Evolutionary conservation across 1,140 invertebrate species (phyloP).

Genomic region (Sycophila sp.): DNA sequence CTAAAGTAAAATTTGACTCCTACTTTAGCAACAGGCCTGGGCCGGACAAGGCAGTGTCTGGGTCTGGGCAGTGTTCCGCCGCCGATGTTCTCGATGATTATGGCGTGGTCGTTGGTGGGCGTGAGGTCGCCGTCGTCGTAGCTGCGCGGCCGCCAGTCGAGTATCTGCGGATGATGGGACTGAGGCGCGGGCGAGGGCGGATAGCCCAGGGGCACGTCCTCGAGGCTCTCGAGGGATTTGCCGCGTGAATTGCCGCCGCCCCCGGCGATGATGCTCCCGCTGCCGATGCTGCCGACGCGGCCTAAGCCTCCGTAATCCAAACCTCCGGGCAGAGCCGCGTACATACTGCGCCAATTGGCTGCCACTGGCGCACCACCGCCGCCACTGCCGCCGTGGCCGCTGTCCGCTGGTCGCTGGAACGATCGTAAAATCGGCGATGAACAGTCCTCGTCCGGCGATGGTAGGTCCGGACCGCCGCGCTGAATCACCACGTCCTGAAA

Average conservation of each 20-base stretch:
- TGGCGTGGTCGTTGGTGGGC: slow-evolving; percentile 81
- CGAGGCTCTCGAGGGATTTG: slow-evolving; percentile 85
- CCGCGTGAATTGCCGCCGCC: slow-evolving; percentile 66
- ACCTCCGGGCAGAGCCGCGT: slow-evolving; percentile 55
- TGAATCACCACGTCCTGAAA: slow-evolving; percentile 63
- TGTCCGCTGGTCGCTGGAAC: slow-evolving; percentile 54
- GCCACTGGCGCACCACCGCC: slow-evolving; percentile 35
- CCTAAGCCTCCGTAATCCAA: slow-evolving; percentile 47
- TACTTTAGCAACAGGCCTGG: slow-evolving; percentile 87
- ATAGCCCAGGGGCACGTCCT: slow-evolving; percentile 66
- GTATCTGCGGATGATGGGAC: slow-evolving; percentile 47
- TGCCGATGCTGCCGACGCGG: slow-evolving; percentile 46
- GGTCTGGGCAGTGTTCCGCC: slow-evolving; percentile 88
- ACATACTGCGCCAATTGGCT: slow-evolving; percentile 59
- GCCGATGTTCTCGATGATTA: slow-evolving; percentile 71
- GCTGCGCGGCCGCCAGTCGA: slow-evolving; percentile 78
- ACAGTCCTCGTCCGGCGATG: slow-evolving; percentile 64
- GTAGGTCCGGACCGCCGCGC: slow-evolving; percentile 58
- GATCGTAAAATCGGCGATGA: slow-evolving; percentile 63
- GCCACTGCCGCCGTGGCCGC: slow-evolving; percentile 42
- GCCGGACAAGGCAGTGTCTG: slow-evolving; percentile 78
- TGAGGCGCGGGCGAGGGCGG: slow-evolving; percentile 61
- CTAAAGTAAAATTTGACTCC: too few species aligned
- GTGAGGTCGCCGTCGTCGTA: slow-evolving; percentile 91
- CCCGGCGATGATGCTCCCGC: slow-evolving; percentile 37